phyloP scores from a whole-genome alignment of 1,140 invertebrate species.

The Atopsyche davidsoni region DNA sequence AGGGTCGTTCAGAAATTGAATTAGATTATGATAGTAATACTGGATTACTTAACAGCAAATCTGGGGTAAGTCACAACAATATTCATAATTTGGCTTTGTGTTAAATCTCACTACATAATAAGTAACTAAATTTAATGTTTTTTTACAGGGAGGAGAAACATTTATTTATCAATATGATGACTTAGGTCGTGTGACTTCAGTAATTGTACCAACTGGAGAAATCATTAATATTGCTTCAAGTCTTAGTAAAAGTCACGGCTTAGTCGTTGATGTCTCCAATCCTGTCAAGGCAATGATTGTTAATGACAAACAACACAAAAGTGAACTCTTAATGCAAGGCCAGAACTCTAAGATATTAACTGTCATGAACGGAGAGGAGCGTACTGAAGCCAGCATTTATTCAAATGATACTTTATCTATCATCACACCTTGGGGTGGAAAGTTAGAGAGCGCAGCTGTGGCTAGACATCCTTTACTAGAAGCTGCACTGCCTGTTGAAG shows the following conservation, averaged over 20 bases:
- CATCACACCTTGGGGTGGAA: conserved; percentile 62
- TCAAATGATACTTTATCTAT: conserved; percentile 71
- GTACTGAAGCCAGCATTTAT: conserved; percentile 65
- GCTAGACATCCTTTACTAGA: conserved; percentile 82
- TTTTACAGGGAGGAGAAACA: conserved; percentile 69
- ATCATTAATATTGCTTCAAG: conserved; percentile 70
- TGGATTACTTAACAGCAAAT: conserved; percentile 72
- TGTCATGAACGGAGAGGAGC: conserved; percentile 56
- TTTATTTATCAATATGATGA: conserved; percentile 86
- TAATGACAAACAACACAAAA: conserved; percentile 48
- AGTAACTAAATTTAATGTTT: conserved; percentile 30
- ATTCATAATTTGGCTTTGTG: conserved; percentile 11
- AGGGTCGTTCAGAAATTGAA: conserved; percentile 73
- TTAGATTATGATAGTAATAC: conserved; percentile 79
- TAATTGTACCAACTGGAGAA: conserved; percentile 86
- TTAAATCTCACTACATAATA: no score
- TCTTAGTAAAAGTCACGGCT: conserved; percentile 65
- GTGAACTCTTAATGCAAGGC: conserved; percentile 50
- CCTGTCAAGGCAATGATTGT: conserved; percentile 41
- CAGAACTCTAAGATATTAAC: conserved; percentile 51
- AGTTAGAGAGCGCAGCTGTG: conserved; percentile 65
- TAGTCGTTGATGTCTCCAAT: conserved; percentile 61
- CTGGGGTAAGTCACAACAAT: conserved; percentile 53
- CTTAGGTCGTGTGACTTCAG: conserved; percentile 74
- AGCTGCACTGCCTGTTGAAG: conserved; percentile 81